Evolutionary conservation across 2,113 vertebrate species (phyloP).

Genomic region (Chaetura pelagica): DNA sequence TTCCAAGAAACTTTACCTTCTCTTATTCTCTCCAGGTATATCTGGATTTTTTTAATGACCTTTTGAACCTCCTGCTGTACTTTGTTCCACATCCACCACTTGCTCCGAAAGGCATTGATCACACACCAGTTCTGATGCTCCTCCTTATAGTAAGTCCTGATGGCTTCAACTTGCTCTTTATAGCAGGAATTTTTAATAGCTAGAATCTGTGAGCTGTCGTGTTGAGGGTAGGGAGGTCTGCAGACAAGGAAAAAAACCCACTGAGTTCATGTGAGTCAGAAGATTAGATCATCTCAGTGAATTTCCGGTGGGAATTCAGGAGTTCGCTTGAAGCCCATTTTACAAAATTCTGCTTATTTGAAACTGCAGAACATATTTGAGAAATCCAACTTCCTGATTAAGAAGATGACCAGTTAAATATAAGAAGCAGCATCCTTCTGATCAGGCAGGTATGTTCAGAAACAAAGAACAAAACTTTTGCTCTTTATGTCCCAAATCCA

Average conservation of each 20-base stretch:
- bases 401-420: background rate
- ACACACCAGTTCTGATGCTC: slow-evolving; percentile 89
- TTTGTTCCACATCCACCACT: slow-evolving; percentile 89
- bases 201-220: slow-evolving; percentile 85
- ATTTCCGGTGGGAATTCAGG: background rate
- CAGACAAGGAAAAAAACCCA: slow-evolving; percentile 4
- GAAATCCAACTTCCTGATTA: background rate
- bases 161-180: slow-evolving; percentile 74
- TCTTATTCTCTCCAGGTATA: slow-evolving; percentile 83
- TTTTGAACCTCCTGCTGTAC: slow-evolving; percentile 77
- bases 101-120: slow-evolving; percentile 83
- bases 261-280: background rate
- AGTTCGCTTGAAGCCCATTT: background rate
- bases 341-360: background rate
- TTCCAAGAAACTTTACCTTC: slow-evolving; percentile 77
- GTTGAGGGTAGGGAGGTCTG: slow-evolving; percentile 75
- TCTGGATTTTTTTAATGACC: slow-evolving; percentile 81
- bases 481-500: background rate
- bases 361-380: background rate
- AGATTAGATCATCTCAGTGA: background rate
- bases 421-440: background rate
- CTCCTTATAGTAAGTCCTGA: slow-evolving; percentile 80
- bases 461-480: background rate
- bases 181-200: slow-evolving; percentile 81
- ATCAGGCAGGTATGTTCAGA: background rate